Conservation (phyloP, 2,888 invertebrate genomes). For the Coleophora deauratella region DNA sequence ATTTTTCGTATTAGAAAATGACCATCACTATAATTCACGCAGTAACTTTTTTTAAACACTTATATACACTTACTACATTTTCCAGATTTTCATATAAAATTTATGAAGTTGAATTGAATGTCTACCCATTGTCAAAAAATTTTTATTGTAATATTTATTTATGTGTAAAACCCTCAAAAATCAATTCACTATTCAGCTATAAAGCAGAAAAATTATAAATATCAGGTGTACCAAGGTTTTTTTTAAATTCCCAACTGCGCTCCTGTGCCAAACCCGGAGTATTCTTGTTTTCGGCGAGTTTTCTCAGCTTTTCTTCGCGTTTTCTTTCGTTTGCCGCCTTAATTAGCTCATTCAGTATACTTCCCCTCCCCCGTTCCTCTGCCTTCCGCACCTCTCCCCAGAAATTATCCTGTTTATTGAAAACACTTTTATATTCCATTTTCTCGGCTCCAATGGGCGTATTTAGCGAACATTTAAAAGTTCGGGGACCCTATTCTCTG, state of each 20-base stretch:
- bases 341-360: conserved; percentile 70
- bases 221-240: too few species aligned
- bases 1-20: too few species aligned
- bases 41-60: too few species aligned
- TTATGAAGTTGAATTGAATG: too few species aligned
- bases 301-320: conserved; percentile 68
- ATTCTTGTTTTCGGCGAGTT: conserved; percentile 71
- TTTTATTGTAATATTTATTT: too few species aligned
- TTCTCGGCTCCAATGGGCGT: conserved; percentile 46
- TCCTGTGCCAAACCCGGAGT: conserved; percentile 44
- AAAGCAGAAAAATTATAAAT: too few species aligned
- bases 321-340: conserved; percentile 68
- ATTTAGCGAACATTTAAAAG: conserved; percentile 51
- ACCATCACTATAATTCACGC: too few species aligned
- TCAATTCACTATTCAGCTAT: too few species aligned
- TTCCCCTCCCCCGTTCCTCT: conserved; percentile 25
- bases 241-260: conserved; percentile 26
- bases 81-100: too few species aligned
- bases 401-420: conserved; percentile 69
- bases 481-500: conserved; percentile 11
- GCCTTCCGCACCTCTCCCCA: conserved; percentile 21
- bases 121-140: too few species aligned
- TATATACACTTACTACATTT: too few species aligned
- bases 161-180: too few species aligned
- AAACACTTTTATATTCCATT: conserved; percentile 66